A percentile compares a stretch with the other conserved stretches of the same genome.
Evolutionary conservation across 2,113 vertebrate species (phyloP).

Genomic region (Xiphorhynchus elegans): DNA sequence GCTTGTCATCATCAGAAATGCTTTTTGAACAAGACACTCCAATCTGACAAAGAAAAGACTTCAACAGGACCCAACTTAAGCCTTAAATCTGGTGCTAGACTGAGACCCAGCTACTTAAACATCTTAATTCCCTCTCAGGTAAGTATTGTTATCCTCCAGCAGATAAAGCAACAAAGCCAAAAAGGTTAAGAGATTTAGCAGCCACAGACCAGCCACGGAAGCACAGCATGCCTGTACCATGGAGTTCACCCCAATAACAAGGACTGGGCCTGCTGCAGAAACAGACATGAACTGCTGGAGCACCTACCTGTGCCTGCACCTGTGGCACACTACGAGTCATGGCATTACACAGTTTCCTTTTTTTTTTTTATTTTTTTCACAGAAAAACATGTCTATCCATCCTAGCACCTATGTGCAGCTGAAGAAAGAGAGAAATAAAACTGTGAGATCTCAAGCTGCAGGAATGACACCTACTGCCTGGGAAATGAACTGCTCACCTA

Average conservation of each 20-base stretch:
- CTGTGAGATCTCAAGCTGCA: conserved; percentile 23
- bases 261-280: background rate
- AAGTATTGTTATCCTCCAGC: background rate
- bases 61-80: background rate
- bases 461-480: conserved; percentile 67
- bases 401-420: background rate
- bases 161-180: background rate
- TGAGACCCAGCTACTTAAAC: background rate
- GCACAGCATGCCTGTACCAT: background rate
- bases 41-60: background rate
- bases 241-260: background rate
- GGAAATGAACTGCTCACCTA: conserved; percentile 50
- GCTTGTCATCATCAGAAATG: background rate
- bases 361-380: background rate
- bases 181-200: background rate
- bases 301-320: background rate
- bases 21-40: background rate
- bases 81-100: conserved; percentile 29
- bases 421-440: background rate
- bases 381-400: background rate
- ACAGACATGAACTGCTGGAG: background rate
- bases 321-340: rapidly evolving
- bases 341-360: background rate
- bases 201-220: background rate
- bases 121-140: background rate